These are phyloP conservation scores for Muscicapa striata DNA, from an alignment of 2,797 vertebrate genomes.

Conservation along the genomic window DNA sequence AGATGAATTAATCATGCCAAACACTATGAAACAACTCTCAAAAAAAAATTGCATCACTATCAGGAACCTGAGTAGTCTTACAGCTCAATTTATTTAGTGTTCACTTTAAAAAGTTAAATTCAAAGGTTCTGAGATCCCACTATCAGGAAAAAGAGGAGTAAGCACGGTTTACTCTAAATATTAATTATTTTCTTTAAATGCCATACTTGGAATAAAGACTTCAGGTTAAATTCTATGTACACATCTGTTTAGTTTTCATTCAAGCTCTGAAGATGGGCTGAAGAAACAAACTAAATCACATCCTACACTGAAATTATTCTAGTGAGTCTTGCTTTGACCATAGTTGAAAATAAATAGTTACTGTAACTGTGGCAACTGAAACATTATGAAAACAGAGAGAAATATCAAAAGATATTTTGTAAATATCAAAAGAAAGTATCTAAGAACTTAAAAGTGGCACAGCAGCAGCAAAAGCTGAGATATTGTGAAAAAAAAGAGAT, in stretches of 20 bases:
- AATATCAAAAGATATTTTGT: neutral
- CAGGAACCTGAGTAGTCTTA: neutral
- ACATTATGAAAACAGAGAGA: neutral
- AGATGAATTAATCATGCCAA: neutral
- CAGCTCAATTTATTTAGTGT: slow-evolving; percentile 6
- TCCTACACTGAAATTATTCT: neutral
- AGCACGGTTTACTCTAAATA: neutral
- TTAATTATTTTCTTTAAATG: neutral
- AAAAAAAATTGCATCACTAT: neutral
- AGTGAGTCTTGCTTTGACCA: neutral
- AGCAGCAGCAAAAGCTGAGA: neutral
- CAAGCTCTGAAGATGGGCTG: neutral
- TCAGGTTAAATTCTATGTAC: neutral
- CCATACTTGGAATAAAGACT: neutral
- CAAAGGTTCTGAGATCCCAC: neutral
- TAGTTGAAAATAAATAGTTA: neutral
- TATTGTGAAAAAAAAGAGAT: neutral
- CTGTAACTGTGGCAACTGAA: neutral
- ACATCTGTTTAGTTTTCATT: neutral
- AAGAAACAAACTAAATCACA: neutral
- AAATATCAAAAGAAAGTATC: neutral
- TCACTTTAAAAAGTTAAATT: slow-evolving; percentile 36
- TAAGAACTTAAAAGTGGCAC: neutral
- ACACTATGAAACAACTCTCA: neutral
- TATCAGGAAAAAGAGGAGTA: neutral